Percentiles rank a stretch among this genome's conserved stretches.
phyloP scores from a whole-genome alignment of 2,888 invertebrate species.

The Hydrotaea diabolus region DNA sequence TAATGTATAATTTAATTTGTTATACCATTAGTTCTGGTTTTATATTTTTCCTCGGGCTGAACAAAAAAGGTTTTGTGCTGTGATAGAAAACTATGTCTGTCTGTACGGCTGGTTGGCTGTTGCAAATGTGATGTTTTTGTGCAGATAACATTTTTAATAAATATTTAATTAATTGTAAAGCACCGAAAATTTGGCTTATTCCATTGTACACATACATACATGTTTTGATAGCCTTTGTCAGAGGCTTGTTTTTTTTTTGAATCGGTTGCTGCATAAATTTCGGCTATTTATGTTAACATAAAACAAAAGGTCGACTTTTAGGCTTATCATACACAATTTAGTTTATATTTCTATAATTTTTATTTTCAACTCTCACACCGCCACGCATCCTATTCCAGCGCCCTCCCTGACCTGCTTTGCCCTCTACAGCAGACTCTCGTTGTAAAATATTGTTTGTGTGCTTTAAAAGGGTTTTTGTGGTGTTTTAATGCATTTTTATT shows the following conservation, averaged over 20 bases:
- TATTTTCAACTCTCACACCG: background rate
- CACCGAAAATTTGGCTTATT: background rate
- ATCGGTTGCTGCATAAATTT: constrained; percentile 25
- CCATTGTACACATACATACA: background rate
- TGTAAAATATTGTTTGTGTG: too few species aligned
- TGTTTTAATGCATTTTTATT: constrained; percentile 36
- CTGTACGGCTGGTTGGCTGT: background rate
- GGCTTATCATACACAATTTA: constrained; percentile 48
- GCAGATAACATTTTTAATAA: constrained; percentile 38
- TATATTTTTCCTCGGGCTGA: background rate
- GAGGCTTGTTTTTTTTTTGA: background rate
- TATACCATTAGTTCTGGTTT: constrained; percentile 25
- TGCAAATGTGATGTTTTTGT: constrained; percentile 13
- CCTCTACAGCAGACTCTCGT: too few species aligned
- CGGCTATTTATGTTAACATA: constrained; percentile 29
- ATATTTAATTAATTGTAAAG: constrained; percentile 47
- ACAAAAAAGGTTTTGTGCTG: background rate
- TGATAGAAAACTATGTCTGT: background rate
- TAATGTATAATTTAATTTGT: constrained; percentile 34
- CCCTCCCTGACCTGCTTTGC: too few species aligned
- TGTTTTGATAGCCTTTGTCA: constrained; percentile 14
- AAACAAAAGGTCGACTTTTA: constrained; percentile 43
- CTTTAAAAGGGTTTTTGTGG: background rate
- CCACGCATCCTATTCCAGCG: too few species aligned
- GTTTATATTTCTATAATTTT: constrained; percentile 27